These are phyloP conservation scores for Laupala kohalensis DNA, from an alignment of 1,140 invertebrate species.

Conservation along the genomic window DNA sequence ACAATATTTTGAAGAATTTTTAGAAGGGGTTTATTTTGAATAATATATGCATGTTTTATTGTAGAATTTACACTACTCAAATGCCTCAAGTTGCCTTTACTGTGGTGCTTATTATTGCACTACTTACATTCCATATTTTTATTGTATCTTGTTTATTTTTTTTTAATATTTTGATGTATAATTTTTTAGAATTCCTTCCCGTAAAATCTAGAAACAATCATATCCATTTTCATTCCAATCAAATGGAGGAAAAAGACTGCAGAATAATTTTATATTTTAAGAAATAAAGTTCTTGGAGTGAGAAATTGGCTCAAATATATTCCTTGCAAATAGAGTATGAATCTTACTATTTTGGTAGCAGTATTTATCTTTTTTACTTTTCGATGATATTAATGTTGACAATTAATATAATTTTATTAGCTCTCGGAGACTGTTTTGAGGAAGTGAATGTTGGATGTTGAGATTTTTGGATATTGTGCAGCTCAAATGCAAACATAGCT, in stretches of 20 bases:
- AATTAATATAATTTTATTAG: not conserved
- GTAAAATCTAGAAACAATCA: not conserved
- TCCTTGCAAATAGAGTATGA: not conserved
- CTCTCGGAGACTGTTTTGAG: not conserved
- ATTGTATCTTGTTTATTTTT: not conserved
- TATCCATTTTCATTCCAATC: not conserved
- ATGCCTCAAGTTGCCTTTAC: not conserved
- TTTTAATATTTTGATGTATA: not conserved
- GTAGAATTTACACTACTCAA: not conserved
- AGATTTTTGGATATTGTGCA: not conserved
- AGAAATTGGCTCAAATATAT: not conserved
- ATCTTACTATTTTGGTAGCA: not conserved
- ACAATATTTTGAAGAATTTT: not conserved
- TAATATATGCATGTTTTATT: not conserved
- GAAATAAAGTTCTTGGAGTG: not conserved
- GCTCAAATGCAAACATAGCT: not conserved
- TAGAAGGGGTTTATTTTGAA: not conserved
- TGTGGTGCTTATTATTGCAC: not conserved
- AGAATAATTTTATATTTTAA: not conserved
- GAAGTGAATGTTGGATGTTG: not conserved
- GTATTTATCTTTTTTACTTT: not conserved
- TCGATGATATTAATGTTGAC: not conserved
- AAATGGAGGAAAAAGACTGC: not conserved
- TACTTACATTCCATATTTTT: not conserved
- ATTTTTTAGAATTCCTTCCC: too few relatives aligned